Conservation (phyloP, 2,888 invertebrate genomes). For the Melinopterus prodromus region DNA sequence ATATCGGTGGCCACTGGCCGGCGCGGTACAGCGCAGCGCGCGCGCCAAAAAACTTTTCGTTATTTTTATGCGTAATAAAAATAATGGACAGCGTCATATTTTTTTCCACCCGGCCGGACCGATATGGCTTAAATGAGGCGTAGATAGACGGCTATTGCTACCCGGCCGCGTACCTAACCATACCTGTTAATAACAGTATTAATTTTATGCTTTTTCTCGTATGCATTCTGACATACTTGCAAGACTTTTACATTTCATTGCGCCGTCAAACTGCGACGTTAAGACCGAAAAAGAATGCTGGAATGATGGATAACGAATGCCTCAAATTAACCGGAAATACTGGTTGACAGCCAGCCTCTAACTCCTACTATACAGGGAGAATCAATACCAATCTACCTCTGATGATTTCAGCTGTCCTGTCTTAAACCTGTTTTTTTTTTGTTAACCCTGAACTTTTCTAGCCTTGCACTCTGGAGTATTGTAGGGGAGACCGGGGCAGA, state of each 20-base stretch:
- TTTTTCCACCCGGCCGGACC: neutral
- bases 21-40: neutral
- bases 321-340: neutral
- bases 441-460: too few species aligned
- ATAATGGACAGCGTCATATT: constrained; percentile 11
- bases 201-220: neutral
- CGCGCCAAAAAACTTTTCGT: constrained; percentile 24
- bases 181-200: neutral
- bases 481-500: too few species aligned
- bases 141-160: neutral
- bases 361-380: too few species aligned
- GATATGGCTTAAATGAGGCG: neutral
- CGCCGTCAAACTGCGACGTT: neutral
- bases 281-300: neutral
- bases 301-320: neutral
- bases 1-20: constrained; percentile 7
- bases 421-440: too few species aligned
- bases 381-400: too few species aligned
- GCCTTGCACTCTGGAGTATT: too few species aligned
- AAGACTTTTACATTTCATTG: constrained; percentile 4
- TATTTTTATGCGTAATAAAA: constrained; percentile 25
- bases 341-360: too few species aligned
- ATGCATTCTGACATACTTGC: neutral
- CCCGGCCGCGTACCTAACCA: neutral
- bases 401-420: too few species aligned